Percentiles rank a stretch among this genome's conserved stretches.
Evolutionary conservation across 1,140 invertebrate genomes (phyloP).

Genomic region (Drosophila teissieri): DNA sequence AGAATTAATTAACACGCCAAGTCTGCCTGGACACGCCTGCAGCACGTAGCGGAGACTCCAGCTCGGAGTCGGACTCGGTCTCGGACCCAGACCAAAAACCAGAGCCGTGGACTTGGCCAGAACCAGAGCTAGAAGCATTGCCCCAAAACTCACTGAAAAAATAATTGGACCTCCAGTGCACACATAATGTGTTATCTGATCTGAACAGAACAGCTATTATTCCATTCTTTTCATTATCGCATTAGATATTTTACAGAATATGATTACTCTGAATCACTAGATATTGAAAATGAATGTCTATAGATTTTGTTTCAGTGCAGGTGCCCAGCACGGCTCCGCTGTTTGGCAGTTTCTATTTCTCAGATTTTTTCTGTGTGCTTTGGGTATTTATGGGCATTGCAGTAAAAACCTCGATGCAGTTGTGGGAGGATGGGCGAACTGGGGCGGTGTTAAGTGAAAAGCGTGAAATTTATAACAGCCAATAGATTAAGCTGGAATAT

Average conservation of each 20-base stretch:
- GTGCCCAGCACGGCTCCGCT: constrained; percentile 46
- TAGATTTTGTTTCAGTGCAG: constrained; percentile 4
- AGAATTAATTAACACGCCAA: constrained; percentile 68
- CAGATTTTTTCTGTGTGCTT: constrained; percentile 55
- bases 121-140: constrained; percentile 20
- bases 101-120: constrained; percentile 26
- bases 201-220: too few species aligned
- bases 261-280: not conserved
- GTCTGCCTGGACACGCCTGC: constrained; percentile 53
- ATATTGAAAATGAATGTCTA: not conserved
- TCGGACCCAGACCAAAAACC: constrained; percentile 9
- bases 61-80: constrained; percentile 9
- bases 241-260: too few species aligned
- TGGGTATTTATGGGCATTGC: constrained; percentile 53
- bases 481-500: constrained; percentile 66
- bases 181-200: not conserved
- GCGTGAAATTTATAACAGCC: constrained; percentile 69
- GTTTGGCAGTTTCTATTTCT: constrained; percentile 63
- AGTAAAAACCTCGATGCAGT: constrained; percentile 56
- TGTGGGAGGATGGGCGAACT: constrained; percentile 21
- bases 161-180: too few species aligned
- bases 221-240: too few species aligned
- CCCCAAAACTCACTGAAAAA: constrained; percentile 11
- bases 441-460: constrained; percentile 58
- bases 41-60: constrained; percentile 54